These are phyloP conservation scores for Romanogobio albipinnatus DNA, from an alignment of 2,113 vertebrate genomes.

Conservation along the genomic window DNA sequence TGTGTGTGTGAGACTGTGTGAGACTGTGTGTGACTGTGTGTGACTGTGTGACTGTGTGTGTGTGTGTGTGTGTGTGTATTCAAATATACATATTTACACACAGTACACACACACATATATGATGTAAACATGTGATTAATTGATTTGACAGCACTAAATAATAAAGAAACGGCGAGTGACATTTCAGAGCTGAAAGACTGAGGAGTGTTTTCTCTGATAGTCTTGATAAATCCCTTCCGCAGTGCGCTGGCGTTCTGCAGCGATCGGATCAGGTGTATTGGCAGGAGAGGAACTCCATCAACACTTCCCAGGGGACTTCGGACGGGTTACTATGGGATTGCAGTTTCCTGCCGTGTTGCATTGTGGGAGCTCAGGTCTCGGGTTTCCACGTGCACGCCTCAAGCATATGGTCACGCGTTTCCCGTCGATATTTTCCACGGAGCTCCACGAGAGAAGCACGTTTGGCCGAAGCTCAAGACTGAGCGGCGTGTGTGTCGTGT, in stretches of 20 bases:
- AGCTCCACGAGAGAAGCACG: background rate
- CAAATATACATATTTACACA: too few species aligned
- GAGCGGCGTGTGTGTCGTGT: too few species aligned
- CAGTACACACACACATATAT: too few species aligned
- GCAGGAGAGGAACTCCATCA: constrained; percentile 51
- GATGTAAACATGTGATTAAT: too few species aligned
- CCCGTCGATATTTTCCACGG: background rate
- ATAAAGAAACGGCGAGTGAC: background rate
- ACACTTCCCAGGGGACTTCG: constrained; percentile 46
- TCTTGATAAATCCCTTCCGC: too few species aligned
- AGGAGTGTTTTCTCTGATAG: too few species aligned
- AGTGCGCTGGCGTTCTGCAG: too few species aligned
- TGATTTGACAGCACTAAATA: too few species aligned
- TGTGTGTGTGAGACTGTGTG: too few species aligned
- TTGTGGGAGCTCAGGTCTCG: constrained; percentile 31
- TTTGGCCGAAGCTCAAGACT: background rate
- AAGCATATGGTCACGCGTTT: constrained; percentile 34
- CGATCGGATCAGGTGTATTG: background rate
- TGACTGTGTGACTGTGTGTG: too few species aligned
- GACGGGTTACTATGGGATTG: constrained; percentile 21
- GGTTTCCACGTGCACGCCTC: background rate
- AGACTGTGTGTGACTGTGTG: too few species aligned
- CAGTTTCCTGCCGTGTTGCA: constrained; percentile 36
- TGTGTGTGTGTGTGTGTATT: too few species aligned
- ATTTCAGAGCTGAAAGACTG: background rate